These are phyloP conservation scores for Drosophila pseudotakahashii DNA, from an alignment of 2,888 invertebrate genomes.

Conservation along the genomic window DNA sequence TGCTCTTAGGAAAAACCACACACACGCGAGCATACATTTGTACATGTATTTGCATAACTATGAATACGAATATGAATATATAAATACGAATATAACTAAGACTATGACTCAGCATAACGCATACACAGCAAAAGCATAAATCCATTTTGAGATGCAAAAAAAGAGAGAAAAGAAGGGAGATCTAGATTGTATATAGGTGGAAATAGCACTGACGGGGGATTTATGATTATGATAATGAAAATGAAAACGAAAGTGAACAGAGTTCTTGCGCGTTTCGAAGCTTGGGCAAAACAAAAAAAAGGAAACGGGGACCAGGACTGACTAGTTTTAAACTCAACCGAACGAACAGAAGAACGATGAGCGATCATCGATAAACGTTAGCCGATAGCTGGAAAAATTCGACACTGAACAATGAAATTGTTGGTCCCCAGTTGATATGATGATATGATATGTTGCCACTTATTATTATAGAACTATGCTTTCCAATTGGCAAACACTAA, in stretches of 20 bases:
- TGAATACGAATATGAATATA: slow-evolving; percentile 17
- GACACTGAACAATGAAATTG: slow-evolving; percentile 33
- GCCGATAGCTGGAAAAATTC: slow-evolving; percentile 8
- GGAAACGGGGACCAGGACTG: slow-evolving; percentile 19
- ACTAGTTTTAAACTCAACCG: slow-evolving; percentile 36
- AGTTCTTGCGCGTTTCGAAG: slow-evolving; percentile 6
- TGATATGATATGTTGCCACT: not conserved
- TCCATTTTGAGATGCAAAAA: not conserved
- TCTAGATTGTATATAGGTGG: slow-evolving; percentile 33
- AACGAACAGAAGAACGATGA: slow-evolving; percentile 2
- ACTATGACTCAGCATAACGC: slow-evolving; percentile 37
- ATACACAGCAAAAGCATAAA: slow-evolving; percentile 23
- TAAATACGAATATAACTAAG: slow-evolving; percentile 21
- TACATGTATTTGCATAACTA: slow-evolving; percentile 10
- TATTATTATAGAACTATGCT: slow-evolving; percentile 15
- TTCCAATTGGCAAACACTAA: slow-evolving; percentile 31
- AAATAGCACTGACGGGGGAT: slow-evolving; percentile 14
- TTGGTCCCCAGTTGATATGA: slow-evolving; percentile 18
- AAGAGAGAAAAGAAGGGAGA: not conserved
- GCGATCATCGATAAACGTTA: slow-evolving; percentile 13
- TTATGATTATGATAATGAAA: not conserved
- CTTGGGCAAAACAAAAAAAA: not conserved
- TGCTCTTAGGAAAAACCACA: slow-evolving; percentile 7
- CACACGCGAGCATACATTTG: slow-evolving; percentile 11
- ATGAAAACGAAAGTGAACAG: not conserved